phyloP scores from a whole-genome alignment of 2,797 vertebrate genomes.

The Luscinia megarhynchos region DNA sequence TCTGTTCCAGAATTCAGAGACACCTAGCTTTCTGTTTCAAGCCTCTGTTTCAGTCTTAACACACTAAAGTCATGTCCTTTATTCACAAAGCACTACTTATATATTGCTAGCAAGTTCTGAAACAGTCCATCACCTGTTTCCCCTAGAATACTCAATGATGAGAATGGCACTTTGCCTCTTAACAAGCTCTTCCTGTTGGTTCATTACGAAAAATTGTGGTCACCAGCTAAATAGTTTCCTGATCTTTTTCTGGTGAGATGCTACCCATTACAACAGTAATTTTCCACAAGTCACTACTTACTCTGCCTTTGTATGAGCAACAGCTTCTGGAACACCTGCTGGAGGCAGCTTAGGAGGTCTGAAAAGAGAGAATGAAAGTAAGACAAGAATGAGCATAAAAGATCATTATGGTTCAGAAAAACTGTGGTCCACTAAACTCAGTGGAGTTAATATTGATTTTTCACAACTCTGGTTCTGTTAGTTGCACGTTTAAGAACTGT shows the following conservation, averaged over 20 bases:
- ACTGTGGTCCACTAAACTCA: neutral
- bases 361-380: conserved; percentile 31
- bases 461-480: neutral
- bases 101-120: neutral
- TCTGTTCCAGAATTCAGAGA: neutral
- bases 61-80: neutral
- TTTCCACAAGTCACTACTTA: conserved; percentile 77
- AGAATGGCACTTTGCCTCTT: neutral
- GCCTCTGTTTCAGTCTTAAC: neutral
- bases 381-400: neutral
- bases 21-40: neutral
- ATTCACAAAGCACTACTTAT: neutral
- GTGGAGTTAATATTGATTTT: neutral
- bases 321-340: conserved; percentile 63
- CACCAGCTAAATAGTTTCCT: neutral
- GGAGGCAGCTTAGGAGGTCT: conserved; percentile 83
- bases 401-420: neutral
- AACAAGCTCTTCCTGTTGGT: neutral
- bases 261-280: neutral
- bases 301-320: conserved; percentile 74
- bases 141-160: neutral
- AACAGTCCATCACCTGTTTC: neutral
- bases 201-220: neutral
- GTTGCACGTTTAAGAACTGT: neutral
- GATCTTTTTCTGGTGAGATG: neutral